Evolutionary conservation across 2,797 vertebrate genomes (phyloP), one percentile per base, ranked within the genome.

Genomic region (Acrossocheilus wenchowensis): DNA sequence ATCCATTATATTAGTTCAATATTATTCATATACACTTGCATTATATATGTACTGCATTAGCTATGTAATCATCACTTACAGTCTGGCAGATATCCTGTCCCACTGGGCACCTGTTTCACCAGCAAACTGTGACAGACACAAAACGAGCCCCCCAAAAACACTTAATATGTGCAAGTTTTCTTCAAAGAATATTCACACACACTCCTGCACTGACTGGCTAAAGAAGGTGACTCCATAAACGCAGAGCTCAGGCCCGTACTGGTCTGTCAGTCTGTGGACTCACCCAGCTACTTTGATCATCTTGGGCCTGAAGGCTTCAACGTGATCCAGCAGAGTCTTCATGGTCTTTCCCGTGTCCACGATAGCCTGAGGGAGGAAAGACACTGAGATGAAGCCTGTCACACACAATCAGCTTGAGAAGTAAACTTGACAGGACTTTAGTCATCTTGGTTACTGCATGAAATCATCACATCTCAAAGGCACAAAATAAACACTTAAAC

Each of bases 241-340:
- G 1, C 36, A 21, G 45, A 19, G 43, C 12, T 60, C 21, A 81
- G 30, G 19, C 4, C 30, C 36, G 43, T 15, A 50, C 14, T 64
- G 36, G 17, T 64, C 43, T 23, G 15, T 83, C 48, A 69, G 3
- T 45, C 81, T 26, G 57, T 73, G 45, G 87, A 93, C 96, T 94
- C 90, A 99, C 97, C 97, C 97, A 87, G 97, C 97, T 21, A 98
- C 97, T 95, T 98, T 98, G 90, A 98, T 95, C 96, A 97, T 96
- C 92, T 97, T 98, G 14, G 98, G 97, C 87, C 94, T 94, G 92
- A 96, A 97, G 90, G 95, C 94, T 93, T 96, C 92, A 39, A 97
- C 94, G 45, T 94, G 96, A 90, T 96, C 94, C 89, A 98, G 96
- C 41, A 98, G 96, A 66, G 95, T 94, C 89, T 94, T 95, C 97